Base-by-base conservation (phyloP, 2,888 invertebrate species). In the Lasioglossum marginatum region DNA sequence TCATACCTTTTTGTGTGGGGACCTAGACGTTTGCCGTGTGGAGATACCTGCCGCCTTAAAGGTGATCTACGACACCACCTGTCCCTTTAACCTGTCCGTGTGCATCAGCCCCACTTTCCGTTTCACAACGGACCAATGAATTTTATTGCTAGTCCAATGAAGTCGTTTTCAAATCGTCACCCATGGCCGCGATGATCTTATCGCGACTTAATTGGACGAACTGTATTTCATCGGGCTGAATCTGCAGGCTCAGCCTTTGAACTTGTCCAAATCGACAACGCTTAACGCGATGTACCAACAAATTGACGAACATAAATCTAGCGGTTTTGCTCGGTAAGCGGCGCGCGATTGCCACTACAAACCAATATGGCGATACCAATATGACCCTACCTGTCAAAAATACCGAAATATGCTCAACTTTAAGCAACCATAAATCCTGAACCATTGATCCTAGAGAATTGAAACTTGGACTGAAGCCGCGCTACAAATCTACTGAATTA, bases 111-210 rank as follows among this genome's bases (percentile, higher is more conserved):
- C 88, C 85, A 79, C 88, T 81, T 88, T 83, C 73, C 88, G 88
- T 92, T 92, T 92, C 91, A 91, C 92, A 92, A 92, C 90, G 87
- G 85, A 78, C 90, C 91, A 90, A 93, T 93, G 93, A 93, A 93
- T 94, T 94, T 94, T 93, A 94, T 92, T 92, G 92, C 91, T 93
- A 92, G 94, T 93, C 94, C 94, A 94, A 94, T 94, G 94, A 94
- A 94, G 94, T 92, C 92, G 88, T 92, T 91, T 91, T 89, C 90
- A 92, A 88, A 89, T 91, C 90, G 90, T 92, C 92, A 91, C 91
- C 92, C 91, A 90, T 84, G 87, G 89, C 92, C 92, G 88, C 89
- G 88, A 90, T 86, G 93, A 94, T 93, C 92, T 93, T 94, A 94
- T 93, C 93, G 92, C 84, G 74, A 89, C 90, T 94, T 94, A 93